Evolutionary conservation across 1,140 invertebrate species (phyloP).

Genomic region (Elymnias hypermnestra): DNA sequence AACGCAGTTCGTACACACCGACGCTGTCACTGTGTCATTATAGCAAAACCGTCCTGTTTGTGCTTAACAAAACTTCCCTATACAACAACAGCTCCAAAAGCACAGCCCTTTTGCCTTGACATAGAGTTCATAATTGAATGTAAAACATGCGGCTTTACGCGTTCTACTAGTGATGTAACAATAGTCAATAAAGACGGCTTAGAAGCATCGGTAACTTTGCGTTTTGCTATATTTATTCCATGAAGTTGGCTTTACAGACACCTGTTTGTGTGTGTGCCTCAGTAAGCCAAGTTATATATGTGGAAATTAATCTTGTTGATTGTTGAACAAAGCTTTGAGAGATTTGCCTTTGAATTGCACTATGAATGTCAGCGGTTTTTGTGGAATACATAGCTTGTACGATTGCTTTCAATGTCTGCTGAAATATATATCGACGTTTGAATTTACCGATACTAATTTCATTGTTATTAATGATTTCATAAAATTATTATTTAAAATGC

Average conservation of each 20-base stretch:
- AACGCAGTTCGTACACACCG: conserved; percentile 54
- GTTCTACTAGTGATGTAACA: conserved; percentile 42
- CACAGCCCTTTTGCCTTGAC: conserved; percentile 7
- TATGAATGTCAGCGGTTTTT: not conserved
- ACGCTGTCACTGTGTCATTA: conserved; percentile 59
- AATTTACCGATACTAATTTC: too few relatives aligned
- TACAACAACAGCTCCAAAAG: conserved; percentile 12
- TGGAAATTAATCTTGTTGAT: conserved; percentile 32
- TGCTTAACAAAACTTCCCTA: conserved; percentile 34
- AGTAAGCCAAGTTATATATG: conserved; percentile 29
- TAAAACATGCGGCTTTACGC: conserved; percentile 19
- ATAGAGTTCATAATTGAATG: conserved; percentile 21
- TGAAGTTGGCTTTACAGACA: conserved; percentile 49
- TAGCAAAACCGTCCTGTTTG: conserved; percentile 51
- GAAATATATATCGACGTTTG: too few relatives aligned
- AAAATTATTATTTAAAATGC: too few relatives aligned
- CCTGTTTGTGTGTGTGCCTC: conserved; percentile 37
- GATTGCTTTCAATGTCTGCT: too few relatives aligned
- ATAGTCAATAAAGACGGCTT: conserved; percentile 67
- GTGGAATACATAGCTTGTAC: not conserved
- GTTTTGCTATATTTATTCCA: conserved; percentile 66
- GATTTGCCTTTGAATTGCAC: conserved; percentile 16
- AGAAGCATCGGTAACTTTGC: conserved; percentile 67
- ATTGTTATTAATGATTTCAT: too few relatives aligned
- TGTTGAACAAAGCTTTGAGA: conserved; percentile 10